A percentile compares a stretch with the other conserved stretches of the same genome.
These are phyloP conservation scores for Calephelis nemesis DNA, from an alignment of 1,140 invertebrate species.

Conservation along the genomic window DNA sequence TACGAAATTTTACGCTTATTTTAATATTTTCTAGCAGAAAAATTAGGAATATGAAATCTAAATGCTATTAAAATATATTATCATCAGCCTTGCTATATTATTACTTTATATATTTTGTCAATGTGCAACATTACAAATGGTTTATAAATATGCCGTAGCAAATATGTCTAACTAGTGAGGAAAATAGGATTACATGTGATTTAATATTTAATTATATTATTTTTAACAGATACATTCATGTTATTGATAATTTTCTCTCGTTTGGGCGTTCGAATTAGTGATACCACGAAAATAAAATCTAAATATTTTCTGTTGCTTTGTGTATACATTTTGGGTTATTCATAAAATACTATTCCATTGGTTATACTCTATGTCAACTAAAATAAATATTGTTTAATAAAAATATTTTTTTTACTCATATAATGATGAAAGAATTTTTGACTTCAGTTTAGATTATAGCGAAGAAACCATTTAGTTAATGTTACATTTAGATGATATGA, in stretches of 20 bases:
- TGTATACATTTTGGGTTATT: not conserved
- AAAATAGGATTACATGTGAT: slow-evolving; percentile 10
- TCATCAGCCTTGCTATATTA: slow-evolving; percentile 14
- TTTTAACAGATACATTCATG: slow-evolving; percentile 5
- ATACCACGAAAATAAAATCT: not conserved
- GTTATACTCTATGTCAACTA: not conserved
- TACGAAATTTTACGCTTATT: not conserved
- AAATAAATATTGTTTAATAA: too few species aligned
- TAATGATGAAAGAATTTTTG: too few species aligned
- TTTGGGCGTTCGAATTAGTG: not conserved
- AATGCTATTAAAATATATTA: slow-evolving; percentile 15
- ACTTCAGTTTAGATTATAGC: too few species aligned
- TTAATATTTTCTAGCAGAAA: not conserved
- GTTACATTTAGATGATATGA: too few species aligned
- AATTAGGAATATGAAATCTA: slow-evolving; percentile 1
- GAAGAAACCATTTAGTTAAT: too few species aligned
- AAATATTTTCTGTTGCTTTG: slow-evolving; percentile 9
- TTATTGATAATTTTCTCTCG: not conserved
- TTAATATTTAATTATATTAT: not conserved
- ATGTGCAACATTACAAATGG: not conserved
- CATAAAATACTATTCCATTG: slow-evolving; percentile 7
- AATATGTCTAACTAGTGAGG: slow-evolving; percentile 16
- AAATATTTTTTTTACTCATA: too few species aligned
- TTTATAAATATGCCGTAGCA: slow-evolving; percentile 1
- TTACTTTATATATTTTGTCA: slow-evolving; percentile 10